Evolutionary conservation across 2,113 vertebrate species (phyloP), one percentile per base, ranked within the genome.

Genomic region (Heteronetta atricapilla): DNA sequence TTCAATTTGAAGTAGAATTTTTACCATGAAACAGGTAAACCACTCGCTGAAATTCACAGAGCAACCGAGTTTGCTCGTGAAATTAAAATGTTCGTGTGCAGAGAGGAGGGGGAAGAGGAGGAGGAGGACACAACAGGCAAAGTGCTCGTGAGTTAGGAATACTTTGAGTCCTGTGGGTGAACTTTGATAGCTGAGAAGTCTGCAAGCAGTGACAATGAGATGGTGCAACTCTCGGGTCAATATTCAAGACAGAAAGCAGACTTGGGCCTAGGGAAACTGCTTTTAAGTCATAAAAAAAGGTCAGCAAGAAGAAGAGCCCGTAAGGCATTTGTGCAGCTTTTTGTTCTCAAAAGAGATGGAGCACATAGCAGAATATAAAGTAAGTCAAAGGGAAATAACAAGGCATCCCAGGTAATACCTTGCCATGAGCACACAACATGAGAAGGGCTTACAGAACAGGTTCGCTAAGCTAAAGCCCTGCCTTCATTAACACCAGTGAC

Each of bases 11-110:
- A 93, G 74, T 52, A 89, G 62, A 82, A 74, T 94, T 95, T 93
- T 95, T 88, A 89, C 86, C 94, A 66, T 82, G 77, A 96, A 96
- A 90, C 90, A 97, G 95, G 90, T 94, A 94, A 95, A 93, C 88
- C 81, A 53, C 86, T 89, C 1, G 2, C 60, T 1, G 0, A 87
- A 94, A 95, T 90, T 82, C 86, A 88, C 50, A 89, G 44, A 86
- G 73, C 74, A 90, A 86, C 0, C 3, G 64, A 94, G 59, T 60
- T 87, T 77, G 52, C 79, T 91, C 38, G 46, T 78, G 90, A 97
- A 94, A 95, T 87, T 70, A 83, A 88, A 94, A 74, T 26, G 63
- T 33, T 92, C 2, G 2, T 66, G 68, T 40, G 62, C 48, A 93
- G 13, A 10, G 33, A 92, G 86, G 77, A 79, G 22, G 78, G 63